These are phyloP conservation scores for Euura saliciscinereae DNA, from an alignment of 1,140 invertebrate species.

Conservation along the genomic window DNA sequence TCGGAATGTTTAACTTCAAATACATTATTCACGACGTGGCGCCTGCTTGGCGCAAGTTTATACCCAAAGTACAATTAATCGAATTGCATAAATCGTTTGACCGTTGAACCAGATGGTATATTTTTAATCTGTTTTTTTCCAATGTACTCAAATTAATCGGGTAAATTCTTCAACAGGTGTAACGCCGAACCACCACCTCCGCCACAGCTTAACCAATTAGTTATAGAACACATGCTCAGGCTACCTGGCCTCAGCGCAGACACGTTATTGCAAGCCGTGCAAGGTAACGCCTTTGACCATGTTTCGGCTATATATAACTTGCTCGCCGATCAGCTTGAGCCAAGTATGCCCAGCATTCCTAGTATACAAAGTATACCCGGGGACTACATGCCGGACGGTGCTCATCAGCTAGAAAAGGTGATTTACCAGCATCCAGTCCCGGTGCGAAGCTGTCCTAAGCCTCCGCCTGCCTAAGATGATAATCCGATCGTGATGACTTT, in stretches of 20 bases:
- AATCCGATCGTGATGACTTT: slow-evolving; percentile 6
- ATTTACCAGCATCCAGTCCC: neutral
- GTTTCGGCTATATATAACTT: slow-evolving; percentile 97
- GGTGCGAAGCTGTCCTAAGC: neutral
- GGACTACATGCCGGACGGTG: slow-evolving; percentile 65
- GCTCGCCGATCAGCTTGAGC: slow-evolving; percentile 71
- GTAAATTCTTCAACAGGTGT: slow-evolving; percentile 30
- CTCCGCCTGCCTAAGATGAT: neutral
- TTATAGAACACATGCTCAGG: slow-evolving; percentile 83
- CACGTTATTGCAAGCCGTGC: slow-evolving; percentile 79
- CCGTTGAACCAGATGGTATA: too few species aligned
- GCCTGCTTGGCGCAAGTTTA: too few species aligned
- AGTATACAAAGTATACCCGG: slow-evolving; percentile 67
- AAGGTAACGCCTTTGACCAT: slow-evolving; percentile 90
- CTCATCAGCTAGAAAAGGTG: slow-evolving; percentile 73
- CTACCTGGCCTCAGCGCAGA: slow-evolving; percentile 77
- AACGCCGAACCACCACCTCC: slow-evolving; percentile 37
- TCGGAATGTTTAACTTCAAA: too few species aligned
- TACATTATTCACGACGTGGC: too few species aligned
- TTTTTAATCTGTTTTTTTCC: too few species aligned
- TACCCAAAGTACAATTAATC: too few species aligned
- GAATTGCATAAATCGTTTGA: too few species aligned
- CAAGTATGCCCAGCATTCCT: slow-evolving; percentile 61
- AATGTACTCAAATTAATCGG: too few species aligned
- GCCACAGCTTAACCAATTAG: slow-evolving; percentile 62